Evolutionary conservation across 2,113 vertebrate genomes (phyloP), one percentile per base, ranked within the genome.

Genomic region (Anser cygnoides): DNA sequence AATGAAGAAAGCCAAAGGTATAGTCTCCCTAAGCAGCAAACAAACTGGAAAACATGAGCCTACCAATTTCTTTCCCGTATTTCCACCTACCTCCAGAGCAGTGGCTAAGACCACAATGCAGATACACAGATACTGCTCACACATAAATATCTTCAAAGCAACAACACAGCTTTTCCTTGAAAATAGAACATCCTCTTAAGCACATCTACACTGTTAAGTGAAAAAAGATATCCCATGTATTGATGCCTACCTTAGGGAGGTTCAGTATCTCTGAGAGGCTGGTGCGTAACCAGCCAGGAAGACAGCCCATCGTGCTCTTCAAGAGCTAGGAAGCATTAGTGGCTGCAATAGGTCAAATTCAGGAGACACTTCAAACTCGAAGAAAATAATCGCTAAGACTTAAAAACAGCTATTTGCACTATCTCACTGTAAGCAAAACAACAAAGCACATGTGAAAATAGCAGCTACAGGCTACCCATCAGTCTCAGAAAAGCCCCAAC

Each of bases 71-170:
- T 68, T 52, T 10, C n/a, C 23, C 5, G 67, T 44, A 26, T 28
- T 63, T 85, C 33, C 11, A 82, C 5, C 62, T 33, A 50, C 18
- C 35, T 66, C 49, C 29, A 90, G 88, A 58, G 20, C 50, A 35
- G 15, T 12, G 11, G 9, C 50, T 58, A 26, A 71, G 15, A 75
- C 46, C 13, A 57, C 65, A 62, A 21, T 10, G 46, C 22, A 85
- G 66, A 63, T 26, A 68, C 17, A 29, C 26, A 54, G 28, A 52
- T 39, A 22, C 15, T 33, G 4, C 39, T 76, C 29, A 33, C 3
- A 1, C 0, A 0, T 22, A 44, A 82, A 39, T 43, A 67, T 3
- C 20, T 50, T 72, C 50, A 66, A 25, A 19, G 16, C 0, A 3
- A 71, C 35, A 80, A 33, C 7, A 52, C 15, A 79, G 6, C 11